Percentiles rank a stretch among this genome's conserved stretches.
These are phyloP conservation scores for Hylia prasina DNA, from an alignment of 2,113 vertebrate species.

Conservation along the genomic window DNA sequence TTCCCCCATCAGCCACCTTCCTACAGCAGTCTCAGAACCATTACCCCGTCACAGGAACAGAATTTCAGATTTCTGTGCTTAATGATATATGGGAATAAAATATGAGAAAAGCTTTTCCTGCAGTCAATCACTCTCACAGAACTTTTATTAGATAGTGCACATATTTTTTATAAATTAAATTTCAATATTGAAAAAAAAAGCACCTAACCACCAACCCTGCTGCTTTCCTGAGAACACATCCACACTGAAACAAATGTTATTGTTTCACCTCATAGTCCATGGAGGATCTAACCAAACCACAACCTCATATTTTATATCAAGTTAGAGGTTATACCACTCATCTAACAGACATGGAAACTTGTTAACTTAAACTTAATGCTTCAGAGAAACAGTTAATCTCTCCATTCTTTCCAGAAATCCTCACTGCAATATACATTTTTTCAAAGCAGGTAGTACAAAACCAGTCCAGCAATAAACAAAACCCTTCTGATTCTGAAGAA, in stretches of 20 bases:
- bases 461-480: background rate
- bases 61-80: background rate
- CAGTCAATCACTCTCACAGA: background rate
- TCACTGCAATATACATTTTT: background rate
- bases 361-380: background rate
- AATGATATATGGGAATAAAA: background rate
- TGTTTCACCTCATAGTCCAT: background rate
- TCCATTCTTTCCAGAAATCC: background rate
- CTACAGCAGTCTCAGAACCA: rapidly evolving
- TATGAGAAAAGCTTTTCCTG: background rate
- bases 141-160: background rate
- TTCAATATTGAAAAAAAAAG: background rate
- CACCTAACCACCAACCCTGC: background rate
- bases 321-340: background rate
- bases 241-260: background rate
- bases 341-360: background rate
- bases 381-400: background rate
- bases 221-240: background rate
- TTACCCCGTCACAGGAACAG: background rate
- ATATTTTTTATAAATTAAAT: background rate
- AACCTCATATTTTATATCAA: background rate
- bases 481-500: background rate
- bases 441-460: background rate
- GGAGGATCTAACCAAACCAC: background rate
- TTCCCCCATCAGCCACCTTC: background rate